A percentile compares a stretch with the other conserved stretches of the same genome.
phyloP scores from a whole-genome alignment of 2,797 vertebrate genomes.

The Helostoma temminkii region DNA sequence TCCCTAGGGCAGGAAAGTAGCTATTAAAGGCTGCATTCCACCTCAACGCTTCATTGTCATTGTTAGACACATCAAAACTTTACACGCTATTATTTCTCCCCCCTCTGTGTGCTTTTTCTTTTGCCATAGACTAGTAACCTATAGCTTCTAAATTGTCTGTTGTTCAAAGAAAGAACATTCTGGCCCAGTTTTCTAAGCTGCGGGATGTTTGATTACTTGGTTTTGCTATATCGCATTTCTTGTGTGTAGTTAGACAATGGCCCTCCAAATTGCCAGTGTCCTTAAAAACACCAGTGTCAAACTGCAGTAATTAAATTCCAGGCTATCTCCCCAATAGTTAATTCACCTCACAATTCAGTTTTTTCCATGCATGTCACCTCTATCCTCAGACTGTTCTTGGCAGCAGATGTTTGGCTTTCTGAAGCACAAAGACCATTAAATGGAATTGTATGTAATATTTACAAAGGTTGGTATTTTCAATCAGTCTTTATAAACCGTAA shows the following conservation, averaged over 20 bases:
- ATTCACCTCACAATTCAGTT: conserved; percentile 62
- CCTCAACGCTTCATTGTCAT: conserved; percentile 68
- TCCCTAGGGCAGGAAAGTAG: conserved; percentile 76
- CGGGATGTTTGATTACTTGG: conserved; percentile 59
- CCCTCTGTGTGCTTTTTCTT: conserved; percentile 39
- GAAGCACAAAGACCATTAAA: conserved; percentile 57
- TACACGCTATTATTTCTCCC: conserved; percentile 46
- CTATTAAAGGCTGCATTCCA: conserved; percentile 80
- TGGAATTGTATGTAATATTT: conserved; percentile 59
- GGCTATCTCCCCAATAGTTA: conserved; percentile 49
- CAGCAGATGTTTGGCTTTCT: conserved; percentile 57
- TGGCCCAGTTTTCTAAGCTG: conserved; percentile 68
- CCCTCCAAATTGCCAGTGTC: conserved; percentile 57
- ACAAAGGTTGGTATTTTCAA: conserved; percentile 63
- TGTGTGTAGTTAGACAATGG: conserved; percentile 66
- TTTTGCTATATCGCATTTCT: conserved; percentile 51
- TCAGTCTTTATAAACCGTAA: conserved; percentile 51
- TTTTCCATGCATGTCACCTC: conserved; percentile 40
- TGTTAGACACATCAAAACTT: conserved; percentile 69
- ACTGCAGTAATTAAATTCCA: conserved; percentile 72
- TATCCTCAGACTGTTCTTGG: conserved; percentile 43
- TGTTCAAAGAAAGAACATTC: conserved; percentile 68
- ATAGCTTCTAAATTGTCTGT: conserved; percentile 73
- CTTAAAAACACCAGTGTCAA: conserved; percentile 64
- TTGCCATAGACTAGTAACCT: conserved; percentile 57